phyloP scores from a whole-genome alignment of 2,113 vertebrate species.

The Spheniscus mendiculus region DNA sequence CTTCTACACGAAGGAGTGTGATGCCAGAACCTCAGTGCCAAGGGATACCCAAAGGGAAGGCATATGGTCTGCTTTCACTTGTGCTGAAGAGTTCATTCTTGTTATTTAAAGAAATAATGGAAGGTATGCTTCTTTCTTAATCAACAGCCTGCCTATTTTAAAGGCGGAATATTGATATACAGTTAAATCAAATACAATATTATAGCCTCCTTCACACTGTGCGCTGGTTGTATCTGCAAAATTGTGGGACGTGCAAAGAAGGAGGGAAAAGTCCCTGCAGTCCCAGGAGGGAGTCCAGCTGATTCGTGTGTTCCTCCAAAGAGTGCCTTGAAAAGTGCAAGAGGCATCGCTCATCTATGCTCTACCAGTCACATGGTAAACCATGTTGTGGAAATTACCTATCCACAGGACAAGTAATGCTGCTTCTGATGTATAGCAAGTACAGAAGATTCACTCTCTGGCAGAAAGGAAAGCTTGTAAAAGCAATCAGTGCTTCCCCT shows the following conservation, averaged over 20 bases:
- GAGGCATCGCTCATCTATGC: background rate
- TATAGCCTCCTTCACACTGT: background rate
- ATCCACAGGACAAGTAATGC: no score
- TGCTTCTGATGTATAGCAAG: no score
- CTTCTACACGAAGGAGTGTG: conserved; percentile 48
- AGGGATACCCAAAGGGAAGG: conserved; percentile 75
- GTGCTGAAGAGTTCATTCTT: conserved; percentile 69
- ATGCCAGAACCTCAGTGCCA: conserved; percentile 74
- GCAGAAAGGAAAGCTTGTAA: background rate
- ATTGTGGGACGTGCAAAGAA: background rate
- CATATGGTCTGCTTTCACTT: conserved; percentile 74
- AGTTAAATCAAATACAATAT: background rate
- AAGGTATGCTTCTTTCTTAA: conserved; percentile 16
- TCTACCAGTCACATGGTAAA: background rate
- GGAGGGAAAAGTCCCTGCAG: background rate
- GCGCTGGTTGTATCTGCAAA: background rate
- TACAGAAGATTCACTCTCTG: background rate
- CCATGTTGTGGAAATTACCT: background rate
- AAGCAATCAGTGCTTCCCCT: background rate
- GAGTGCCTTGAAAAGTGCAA: background rate
- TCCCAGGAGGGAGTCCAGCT: background rate
- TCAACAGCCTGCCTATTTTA: conserved; percentile 24
- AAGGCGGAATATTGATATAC: background rate
- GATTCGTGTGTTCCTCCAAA: background rate
- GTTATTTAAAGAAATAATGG: conserved; percentile 71